Base-by-base conservation (phyloP, 1,140 invertebrate genomes). In the Diuraphis noxia region DNA sequence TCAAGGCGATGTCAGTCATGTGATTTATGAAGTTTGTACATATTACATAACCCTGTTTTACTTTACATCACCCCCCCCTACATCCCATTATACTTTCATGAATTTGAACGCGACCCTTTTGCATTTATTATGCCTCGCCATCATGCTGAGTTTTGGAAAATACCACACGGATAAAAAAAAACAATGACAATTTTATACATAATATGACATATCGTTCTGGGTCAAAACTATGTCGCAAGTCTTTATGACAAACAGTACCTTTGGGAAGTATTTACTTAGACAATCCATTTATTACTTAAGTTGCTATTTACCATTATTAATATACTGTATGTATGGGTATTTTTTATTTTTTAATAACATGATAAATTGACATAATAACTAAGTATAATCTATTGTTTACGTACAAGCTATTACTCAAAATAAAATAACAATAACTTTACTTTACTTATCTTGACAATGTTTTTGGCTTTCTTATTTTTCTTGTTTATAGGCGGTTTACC, bases 1-100 rank as follows among this genome's bases (percentile, higher is more conserved):
- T 88, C 86, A 88, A 88, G 49, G 49, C 86, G 46, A 63, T 88
- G 86, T 88, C 86, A 88, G 86, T 88, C 52, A 88, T n/a, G 49
- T 88, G 86, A 88, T 88, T 88, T 88, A 88, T 88, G 86, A 63
- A 88, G 86, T 88, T 88, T 88, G 56, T 88, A 63, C 86, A 36
- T 52, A 56, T 87, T 87, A 49, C 86, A 49, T 88, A 63, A 88
- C 86, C 86, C 36, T 40, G 49, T 63, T 88, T 88, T 63, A 88
- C 86, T 88, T 88, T 88, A 88, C 52, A 88, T 88, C 36, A 40
- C n/a, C 19, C 36, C 19, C 36, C 86, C 86, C 86, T 63, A 19
- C 52, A 36, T 63, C 52, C 52, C 25, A 40, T 88, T 63, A 40
- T 88, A 88, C 36, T 88, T 88, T 56, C 36, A 52, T 63, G n/a